These are phyloP conservation scores for Galeruca laticollis DNA, from an alignment of 2,888 invertebrate species.

Conservation along the genomic window DNA sequence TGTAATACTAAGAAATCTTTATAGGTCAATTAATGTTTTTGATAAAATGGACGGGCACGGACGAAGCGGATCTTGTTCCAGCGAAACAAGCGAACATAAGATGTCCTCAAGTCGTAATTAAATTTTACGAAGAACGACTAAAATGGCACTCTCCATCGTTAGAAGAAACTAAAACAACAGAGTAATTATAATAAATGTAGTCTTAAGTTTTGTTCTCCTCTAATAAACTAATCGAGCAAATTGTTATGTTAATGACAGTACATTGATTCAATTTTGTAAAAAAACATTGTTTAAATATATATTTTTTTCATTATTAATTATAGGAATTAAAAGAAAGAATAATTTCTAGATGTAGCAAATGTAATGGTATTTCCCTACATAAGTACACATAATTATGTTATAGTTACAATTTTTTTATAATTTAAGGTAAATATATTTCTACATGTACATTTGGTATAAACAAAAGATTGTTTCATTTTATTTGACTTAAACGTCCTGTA, in stretches of 20 bases:
- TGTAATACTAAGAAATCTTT: no score
- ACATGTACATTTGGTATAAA: no score
- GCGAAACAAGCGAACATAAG: slow-evolving; percentile 75
- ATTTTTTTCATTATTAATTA: no score
- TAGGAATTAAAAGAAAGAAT: no score
- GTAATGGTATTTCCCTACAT: no score
- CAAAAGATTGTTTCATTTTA: neutral
- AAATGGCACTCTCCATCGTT: slow-evolving; percentile 84
- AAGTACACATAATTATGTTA: no score
- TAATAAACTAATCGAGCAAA: neutral
- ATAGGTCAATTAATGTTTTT: slow-evolving; percentile 72
- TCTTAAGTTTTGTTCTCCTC: neutral
- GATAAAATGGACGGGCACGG: slow-evolving; percentile 78
- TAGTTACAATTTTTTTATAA: no score
- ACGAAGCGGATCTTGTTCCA: slow-evolving; percentile 79
- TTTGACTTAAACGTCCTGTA: neutral
- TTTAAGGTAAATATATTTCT: no score
- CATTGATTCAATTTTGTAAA: neutral
- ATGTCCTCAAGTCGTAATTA: slow-evolving; percentile 78
- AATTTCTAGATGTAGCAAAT: no score
- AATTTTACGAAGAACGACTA: slow-evolving; percentile 80
- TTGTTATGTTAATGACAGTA: neutral
- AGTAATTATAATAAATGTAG: slow-evolving; percentile 29
- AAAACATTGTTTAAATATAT: no score
- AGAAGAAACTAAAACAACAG: slow-evolving; percentile 66